Evolutionary conservation across 2,888 invertebrate genomes (phyloP).

Genomic region (Xanthia icteritia): DNA sequence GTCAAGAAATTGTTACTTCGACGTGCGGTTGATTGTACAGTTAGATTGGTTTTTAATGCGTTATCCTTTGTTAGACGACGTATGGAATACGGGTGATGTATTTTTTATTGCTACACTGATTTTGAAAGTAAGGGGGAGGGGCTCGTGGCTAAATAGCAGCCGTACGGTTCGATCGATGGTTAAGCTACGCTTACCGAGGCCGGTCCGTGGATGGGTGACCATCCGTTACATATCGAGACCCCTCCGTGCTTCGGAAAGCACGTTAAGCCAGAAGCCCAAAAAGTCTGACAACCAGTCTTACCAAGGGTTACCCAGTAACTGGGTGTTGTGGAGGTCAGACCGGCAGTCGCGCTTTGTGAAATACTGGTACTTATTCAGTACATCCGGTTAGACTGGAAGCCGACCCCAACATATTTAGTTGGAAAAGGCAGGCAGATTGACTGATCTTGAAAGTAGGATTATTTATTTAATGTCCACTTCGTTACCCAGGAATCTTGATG

Average conservation of each 20-base stretch:
- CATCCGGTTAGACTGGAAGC: background rate
- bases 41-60: conserved; percentile 47
- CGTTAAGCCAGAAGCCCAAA: too few species aligned
- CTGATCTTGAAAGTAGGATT: conserved; percentile 1
- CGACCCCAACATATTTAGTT: background rate
- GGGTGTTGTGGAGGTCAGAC: background rate
- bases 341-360: background rate
- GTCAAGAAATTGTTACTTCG: background rate
- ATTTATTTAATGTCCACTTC: background rate
- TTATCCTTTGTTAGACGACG: conserved; percentile 43
- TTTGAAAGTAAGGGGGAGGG: background rate
- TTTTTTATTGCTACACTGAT: conserved; percentile 5
- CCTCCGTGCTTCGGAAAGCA: too few species aligned
- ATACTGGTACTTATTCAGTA: background rate
- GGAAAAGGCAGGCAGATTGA: background rate
- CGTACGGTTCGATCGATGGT: background rate
- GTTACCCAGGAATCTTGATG: background rate
- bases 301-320: background rate
- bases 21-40: conserved; percentile 11
- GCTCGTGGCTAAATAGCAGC: background rate
- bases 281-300: background rate
- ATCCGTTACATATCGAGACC: background rate
- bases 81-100: conserved; percentile 28
- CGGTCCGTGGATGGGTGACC: background rate
- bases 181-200: background rate